A percentile compares a stretch with the other conserved stretches of the same genome.
These are phyloP conservation scores for Scarus forsteni DNA, from an alignment of 2,797 vertebrate genomes.

Conservation along the genomic window DNA sequence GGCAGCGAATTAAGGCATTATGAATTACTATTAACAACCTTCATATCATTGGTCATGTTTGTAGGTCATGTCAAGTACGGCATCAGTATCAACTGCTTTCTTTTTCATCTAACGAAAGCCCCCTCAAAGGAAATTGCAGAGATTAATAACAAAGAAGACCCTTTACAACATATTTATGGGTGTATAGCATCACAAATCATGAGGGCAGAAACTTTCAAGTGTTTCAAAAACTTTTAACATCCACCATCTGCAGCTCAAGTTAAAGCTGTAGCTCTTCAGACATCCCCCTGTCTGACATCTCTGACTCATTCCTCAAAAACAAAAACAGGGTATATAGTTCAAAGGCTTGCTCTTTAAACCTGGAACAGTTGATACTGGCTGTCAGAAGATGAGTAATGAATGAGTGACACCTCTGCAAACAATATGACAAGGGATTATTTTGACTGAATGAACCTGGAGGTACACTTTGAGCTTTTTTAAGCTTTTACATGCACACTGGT, in stretches of 20 bases:
- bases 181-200: constrained; percentile 1
- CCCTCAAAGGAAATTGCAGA: not conserved
- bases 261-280: constrained; percentile 30
- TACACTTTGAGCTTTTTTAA: not conserved
- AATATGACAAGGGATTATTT: constrained; percentile 45
- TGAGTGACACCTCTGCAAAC: constrained; percentile 65
- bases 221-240: constrained; percentile 11
- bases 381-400: constrained; percentile 68
- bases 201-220: constrained; percentile 9
- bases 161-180: not conserved
- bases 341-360: constrained; percentile 56
- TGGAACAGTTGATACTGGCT: constrained; percentile 56
- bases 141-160: too few species aligned
- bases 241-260: constrained; percentile 55
- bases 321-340: constrained; percentile 62
- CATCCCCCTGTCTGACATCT: constrained; percentile 46
- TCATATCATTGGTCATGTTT: too few species aligned
- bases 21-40: too few species aligned
- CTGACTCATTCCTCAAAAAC: constrained; percentile 39
- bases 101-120: not conserved
- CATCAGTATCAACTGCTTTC: not conserved
- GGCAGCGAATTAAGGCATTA: too few species aligned
- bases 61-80: too few species aligned
- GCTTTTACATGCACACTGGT: not conserved
- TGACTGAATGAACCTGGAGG: constrained; percentile 27